These are phyloP conservation scores for Neoaliturus tenellus DNA, from an alignment of 2,888 invertebrate genomes.

Conservation along the genomic window DNA sequence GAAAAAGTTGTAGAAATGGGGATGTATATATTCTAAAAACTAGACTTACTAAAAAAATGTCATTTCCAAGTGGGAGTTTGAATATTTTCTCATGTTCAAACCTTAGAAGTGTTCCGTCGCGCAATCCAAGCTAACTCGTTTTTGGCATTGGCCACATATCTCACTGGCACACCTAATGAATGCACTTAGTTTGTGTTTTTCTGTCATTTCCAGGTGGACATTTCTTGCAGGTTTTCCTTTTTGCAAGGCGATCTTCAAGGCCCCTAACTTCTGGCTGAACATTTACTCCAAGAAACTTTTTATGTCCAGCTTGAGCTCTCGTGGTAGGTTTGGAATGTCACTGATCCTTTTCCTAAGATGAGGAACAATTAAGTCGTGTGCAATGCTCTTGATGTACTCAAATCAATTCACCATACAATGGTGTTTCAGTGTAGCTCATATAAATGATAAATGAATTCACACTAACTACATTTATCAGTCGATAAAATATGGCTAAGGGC, in stretches of 20 bases:
- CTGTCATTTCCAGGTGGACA: slow-evolving; percentile 34
- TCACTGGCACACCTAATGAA: slow-evolving; percentile 38
- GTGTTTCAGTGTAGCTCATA: slow-evolving; percentile 21
- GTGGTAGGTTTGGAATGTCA: slow-evolving; percentile 41
- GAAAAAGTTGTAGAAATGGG: no score
- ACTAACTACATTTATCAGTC: slow-evolving; percentile 57
- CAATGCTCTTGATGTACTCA: slow-evolving; percentile 49
- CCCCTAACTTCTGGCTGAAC: slow-evolving; percentile 18
- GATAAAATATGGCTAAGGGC: slow-evolving; percentile 60
- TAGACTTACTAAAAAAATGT: no score
- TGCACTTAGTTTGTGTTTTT: slow-evolving; percentile 51
- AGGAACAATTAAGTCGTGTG: background rate
- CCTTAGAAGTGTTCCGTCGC: no score
- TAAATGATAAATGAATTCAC: slow-evolving; percentile 29
- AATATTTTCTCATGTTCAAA: no score
- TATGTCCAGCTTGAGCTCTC: slow-evolving; percentile 46
- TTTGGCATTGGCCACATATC: slow-evolving; percentile 30
- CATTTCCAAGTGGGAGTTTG: no score
- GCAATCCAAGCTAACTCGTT: slow-evolving; percentile 46
- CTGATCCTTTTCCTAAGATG: slow-evolving; percentile 41
- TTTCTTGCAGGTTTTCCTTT: slow-evolving; percentile 54
- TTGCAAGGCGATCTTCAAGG: slow-evolving; percentile 44
- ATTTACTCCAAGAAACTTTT: slow-evolving; percentile 18
- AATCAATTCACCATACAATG: slow-evolving; percentile 47
- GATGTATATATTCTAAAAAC: no score